A percentile compares a stretch with the other conserved stretches of the same genome.
These are phyloP conservation scores for Virgularia gustaviana DNA, from an alignment of 92 coral and sea anemone genomes.

Conservation along the genomic window DNA sequence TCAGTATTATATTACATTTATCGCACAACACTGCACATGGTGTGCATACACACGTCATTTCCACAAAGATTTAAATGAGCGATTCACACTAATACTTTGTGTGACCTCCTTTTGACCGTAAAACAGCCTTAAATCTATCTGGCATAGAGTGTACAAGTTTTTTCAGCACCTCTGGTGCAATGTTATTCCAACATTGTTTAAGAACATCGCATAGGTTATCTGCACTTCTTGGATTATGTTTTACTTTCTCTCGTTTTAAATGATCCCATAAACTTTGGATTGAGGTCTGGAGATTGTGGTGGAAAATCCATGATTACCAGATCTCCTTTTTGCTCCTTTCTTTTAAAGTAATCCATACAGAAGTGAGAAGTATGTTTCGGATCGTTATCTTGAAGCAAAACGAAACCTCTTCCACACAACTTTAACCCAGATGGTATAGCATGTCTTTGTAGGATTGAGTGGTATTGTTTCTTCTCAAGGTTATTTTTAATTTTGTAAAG, in stretches of 20 bases:
- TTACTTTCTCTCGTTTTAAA: conserved; percentile 7
- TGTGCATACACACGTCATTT: conserved; percentile 7
- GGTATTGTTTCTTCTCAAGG: neutral
- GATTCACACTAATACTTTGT: neutral
- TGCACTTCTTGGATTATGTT: neutral
- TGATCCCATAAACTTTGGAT: neutral
- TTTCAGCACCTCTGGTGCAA: neutral
- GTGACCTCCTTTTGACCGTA: neutral
- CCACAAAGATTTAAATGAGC: neutral
- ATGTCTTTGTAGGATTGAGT: neutral
- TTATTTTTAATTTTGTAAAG: neutral
- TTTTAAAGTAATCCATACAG: neutral
- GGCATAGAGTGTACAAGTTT: neutral
- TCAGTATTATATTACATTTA: neutral
- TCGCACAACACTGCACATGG: neutral
- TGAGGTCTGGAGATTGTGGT: neutral
- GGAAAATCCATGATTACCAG: neutral
- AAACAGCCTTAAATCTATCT: neutral
- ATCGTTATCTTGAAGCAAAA: neutral
- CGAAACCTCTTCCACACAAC: too few relatives aligned
- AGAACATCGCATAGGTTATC: conserved; percentile 1
- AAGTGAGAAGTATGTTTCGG: neutral
- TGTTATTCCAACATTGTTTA: conserved; percentile 5
- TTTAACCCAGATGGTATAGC: too few relatives aligned
- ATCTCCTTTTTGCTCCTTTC: neutral